Evolutionary conservation across 2,888 invertebrate genomes (phyloP).

Genomic region (Cerceris rybyensis): DNA sequence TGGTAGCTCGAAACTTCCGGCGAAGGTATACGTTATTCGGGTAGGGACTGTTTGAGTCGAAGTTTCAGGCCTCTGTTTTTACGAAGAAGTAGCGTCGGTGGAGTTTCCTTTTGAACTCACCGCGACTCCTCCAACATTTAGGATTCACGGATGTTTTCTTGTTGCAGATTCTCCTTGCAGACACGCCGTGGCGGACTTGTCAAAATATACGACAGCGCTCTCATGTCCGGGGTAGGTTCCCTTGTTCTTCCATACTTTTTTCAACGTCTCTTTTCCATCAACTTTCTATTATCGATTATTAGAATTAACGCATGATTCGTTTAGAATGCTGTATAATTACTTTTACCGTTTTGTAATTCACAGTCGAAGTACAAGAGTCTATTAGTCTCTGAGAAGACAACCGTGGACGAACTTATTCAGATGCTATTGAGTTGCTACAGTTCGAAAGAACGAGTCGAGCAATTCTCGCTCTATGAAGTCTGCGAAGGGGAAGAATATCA

Average conservation of each 20-base stretch:
- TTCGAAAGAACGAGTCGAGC: slow-evolving; percentile 91
- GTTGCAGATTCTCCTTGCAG: slow-evolving; percentile 91
- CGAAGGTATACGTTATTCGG: slow-evolving; percentile 49
- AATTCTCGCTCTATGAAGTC: slow-evolving; percentile 94
- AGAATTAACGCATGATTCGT: neutral
- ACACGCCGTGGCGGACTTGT: slow-evolving; percentile 95
- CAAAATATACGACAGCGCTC: slow-evolving; percentile 94
- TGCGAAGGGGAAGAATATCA: slow-evolving; percentile 93
- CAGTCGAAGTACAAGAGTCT: slow-evolving; percentile 96
- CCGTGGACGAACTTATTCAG: slow-evolving; percentile 93
- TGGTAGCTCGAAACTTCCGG: slow-evolving; percentile 65
- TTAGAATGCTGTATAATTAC: neutral
- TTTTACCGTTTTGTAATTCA: slow-evolving; percentile 52
- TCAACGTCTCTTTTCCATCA: neutral
- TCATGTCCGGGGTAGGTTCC: slow-evolving; percentile 88
- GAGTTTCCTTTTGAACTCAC: slow-evolving; percentile 58
- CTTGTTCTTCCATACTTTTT: neutral
- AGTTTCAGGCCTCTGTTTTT: slow-evolving; percentile 44
- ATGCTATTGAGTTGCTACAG: slow-evolving; percentile 93
- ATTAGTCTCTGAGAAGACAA: slow-evolving; percentile 93
- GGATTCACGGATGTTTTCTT: slow-evolving; percentile 54
- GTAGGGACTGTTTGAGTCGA: slow-evolving; percentile 46
- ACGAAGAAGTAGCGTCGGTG: slow-evolving; percentile 52
- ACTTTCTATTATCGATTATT: neutral
- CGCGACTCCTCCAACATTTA: slow-evolving; percentile 35